phyloP scores from a whole-genome alignment of 2,113 vertebrate genomes.

The Machaerirhynchus nigripectus region DNA sequence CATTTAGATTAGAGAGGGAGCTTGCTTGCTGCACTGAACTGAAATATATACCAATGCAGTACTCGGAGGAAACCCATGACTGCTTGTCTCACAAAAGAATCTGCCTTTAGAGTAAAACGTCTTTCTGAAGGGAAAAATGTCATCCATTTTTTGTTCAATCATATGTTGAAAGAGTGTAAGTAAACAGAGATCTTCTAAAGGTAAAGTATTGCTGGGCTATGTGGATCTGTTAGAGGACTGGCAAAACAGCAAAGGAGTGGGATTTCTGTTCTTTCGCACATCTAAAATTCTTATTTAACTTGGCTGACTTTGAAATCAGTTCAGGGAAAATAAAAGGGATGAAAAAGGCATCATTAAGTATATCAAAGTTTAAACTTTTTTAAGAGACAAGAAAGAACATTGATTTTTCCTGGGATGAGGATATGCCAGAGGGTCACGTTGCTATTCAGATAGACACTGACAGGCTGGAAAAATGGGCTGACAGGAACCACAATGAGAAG shows the following conservation, averaged over 20 bases:
- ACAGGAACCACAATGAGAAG: background rate
- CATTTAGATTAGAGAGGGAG: conserved; percentile 16
- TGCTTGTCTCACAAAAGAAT: background rate
- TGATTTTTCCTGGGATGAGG: background rate
- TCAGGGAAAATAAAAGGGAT: conserved; percentile 11
- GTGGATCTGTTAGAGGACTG: background rate
- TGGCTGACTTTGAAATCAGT: background rate
- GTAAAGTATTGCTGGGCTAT: background rate
- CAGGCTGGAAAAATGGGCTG: background rate
- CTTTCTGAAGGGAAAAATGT: conserved; percentile 9
- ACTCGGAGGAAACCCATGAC: background rate
- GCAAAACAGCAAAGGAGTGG: background rate
- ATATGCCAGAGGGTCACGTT: background rate
- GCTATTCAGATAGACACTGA: background rate
- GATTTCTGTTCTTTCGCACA: background rate
- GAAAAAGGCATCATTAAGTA: background rate
- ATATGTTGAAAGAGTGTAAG: conserved; percentile 1
- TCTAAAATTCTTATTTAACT: conserved; percentile 40
- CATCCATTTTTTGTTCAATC: conserved; percentile 5
- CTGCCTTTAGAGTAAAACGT: background rate
- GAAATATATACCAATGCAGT: conserved; percentile 8
- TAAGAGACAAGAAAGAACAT: background rate
- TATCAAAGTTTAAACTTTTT: conserved; percentile 8
- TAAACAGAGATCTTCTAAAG: conserved; percentile 38
- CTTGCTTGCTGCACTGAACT: background rate